phyloP scores from a whole-genome alignment of 1,140 invertebrate species.

The Drosophila suzukii region DNA sequence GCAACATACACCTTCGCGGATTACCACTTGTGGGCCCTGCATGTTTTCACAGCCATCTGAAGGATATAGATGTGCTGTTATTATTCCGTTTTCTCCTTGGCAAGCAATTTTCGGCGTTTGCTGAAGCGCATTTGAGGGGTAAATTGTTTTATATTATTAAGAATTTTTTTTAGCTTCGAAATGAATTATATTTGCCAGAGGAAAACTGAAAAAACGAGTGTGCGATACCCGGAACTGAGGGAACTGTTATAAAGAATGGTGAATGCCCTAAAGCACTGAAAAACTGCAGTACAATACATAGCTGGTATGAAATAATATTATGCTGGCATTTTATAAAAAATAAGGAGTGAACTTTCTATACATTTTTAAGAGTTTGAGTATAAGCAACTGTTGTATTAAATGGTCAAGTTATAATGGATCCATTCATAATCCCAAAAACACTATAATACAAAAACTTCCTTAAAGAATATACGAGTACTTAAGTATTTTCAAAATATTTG shows the following conservation, averaged over 20 bases:
- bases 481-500: no score
- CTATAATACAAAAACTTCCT: no score
- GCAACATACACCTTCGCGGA: slow-evolving; percentile 30
- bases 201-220: slow-evolving; percentile 20
- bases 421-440: no score
- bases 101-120: slow-evolving; percentile 36
- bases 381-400: no score
- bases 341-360: no score
- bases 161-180: slow-evolving; percentile 13
- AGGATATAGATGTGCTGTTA: slow-evolving; percentile 35
- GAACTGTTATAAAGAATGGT: not conserved
- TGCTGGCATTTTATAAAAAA: no score
- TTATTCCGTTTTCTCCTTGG: slow-evolving; percentile 15
- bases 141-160: slow-evolving; percentile 35
- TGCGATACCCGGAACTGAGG: not conserved
- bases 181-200: slow-evolving; percentile 36
- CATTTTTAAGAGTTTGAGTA: no score
- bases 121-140: slow-evolving; percentile 19
- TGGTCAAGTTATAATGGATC: no score
- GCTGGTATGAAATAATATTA: no score
- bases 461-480: no score
- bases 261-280: not conserved
- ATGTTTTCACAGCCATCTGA: slow-evolving; percentile 29
- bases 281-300: no score
- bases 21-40: slow-evolving; percentile 45